Evolutionary conservation across 1,140 invertebrate species (phyloP), one percentile per base, ranked within the genome.

Genomic region (Microplitis demolitor): DNA sequence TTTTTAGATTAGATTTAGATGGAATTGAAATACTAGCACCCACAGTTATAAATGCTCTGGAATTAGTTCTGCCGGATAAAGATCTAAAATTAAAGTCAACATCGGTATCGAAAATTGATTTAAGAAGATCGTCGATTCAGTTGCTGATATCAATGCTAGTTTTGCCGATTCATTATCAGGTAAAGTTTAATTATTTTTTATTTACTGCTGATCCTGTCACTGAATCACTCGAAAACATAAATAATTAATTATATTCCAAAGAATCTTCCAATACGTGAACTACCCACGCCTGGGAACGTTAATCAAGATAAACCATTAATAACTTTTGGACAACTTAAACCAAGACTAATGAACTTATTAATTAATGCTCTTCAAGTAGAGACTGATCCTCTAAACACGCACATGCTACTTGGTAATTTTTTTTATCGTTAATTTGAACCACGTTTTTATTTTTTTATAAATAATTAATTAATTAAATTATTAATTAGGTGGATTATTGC

Each of bases 11-110:
- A 67, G 97, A 99, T 87, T 87, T 99, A 37, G 95, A 97, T 83
- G 98, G 98, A 1, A 93, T 98, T 3, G 92, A 96, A 81, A 92
- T 98, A 14, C 85, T 99, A 14, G 90, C 99, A 4, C 97, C 97
- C 0, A 91, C 93, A 74, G 93, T 97, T 79, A 90, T 99, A 45
- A 91, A 91, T 13, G 97, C 98, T 0, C 82, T 99, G 14, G 97
- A 98, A 85, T 87, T 94, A 24, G 94, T 98, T 4, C 86, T 98
- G 9, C 92, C 93, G 3, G 94, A 95, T 73, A 92, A 93, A 76
- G 91, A 93, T 79, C 85, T 94, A 0, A 92, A 91, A 81, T 83
- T 93, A 2, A 91, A 91, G 78, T 88, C 88, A 75, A 86, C 88
- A 56, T 82, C 85, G 67, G 88, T 94, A 61, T 91, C 92, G 39